Conservation (phyloP, 2,797 vertebrate species). For the Amblyraja radiata region DNA sequence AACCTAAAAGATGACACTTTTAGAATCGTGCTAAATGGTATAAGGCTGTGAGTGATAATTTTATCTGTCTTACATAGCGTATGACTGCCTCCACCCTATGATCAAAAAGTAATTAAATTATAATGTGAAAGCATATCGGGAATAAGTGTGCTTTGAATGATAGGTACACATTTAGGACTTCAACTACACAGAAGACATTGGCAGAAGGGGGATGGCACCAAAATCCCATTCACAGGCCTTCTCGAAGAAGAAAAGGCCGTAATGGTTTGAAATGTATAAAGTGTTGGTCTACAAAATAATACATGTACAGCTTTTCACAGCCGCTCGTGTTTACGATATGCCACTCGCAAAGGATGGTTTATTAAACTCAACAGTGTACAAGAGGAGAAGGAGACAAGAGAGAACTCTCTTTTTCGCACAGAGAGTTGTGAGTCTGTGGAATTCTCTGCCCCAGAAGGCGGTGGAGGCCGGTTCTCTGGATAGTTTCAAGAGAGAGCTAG, state of each 20-base stretch:
- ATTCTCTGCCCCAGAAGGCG: no score
- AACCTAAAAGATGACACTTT: slow-evolving; percentile 57
- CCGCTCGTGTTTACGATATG: neutral
- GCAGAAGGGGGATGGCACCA: neutral
- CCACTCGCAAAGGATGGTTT: neutral
- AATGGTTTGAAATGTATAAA: neutral
- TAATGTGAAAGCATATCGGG: slow-evolving; percentile 35
- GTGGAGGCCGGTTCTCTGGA: no score
- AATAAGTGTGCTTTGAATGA: slow-evolving; percentile 34
- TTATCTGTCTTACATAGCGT: slow-evolving; percentile 55
- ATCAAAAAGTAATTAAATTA: slow-evolving; percentile 43
- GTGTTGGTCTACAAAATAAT: neutral
- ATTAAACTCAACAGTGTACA: neutral
- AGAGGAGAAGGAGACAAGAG: neutral
- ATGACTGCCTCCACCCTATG: slow-evolving; percentile 42
- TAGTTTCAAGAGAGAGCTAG: no score
- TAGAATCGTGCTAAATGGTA: slow-evolving; percentile 53
- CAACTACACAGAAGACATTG: neutral
- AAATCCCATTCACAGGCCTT: neutral
- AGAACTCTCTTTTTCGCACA: no score
- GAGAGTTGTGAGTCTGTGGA: no score
- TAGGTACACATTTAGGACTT: slow-evolving; percentile 32
- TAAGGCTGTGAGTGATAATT: slow-evolving; percentile 57
- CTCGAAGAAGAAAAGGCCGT: neutral
- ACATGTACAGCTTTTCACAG: neutral